phyloP scores from a whole-genome alignment of 2,888 invertebrate species.

The Nephrocerus scutellatus region DNA sequence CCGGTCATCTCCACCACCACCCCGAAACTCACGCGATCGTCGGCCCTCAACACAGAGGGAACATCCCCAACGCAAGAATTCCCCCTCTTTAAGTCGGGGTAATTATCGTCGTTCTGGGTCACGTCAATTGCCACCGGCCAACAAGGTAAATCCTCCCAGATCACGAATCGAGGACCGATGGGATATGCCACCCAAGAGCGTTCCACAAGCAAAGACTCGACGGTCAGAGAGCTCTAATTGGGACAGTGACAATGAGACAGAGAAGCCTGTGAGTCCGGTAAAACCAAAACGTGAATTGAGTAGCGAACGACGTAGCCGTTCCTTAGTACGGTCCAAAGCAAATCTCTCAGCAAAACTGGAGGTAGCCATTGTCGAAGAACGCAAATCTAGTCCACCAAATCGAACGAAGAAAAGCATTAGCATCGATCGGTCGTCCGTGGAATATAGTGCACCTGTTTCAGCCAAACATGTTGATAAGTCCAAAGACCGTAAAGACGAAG shows the following conservation, averaged over 20 bases:
- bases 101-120: conserved; percentile 38
- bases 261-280: conserved; percentile 16
- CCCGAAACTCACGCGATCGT: conserved; percentile 16
- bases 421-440: conserved; percentile 35
- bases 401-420: conserved; percentile 16
- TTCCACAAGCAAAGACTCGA: conserved; percentile 23
- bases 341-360: conserved; percentile 27
- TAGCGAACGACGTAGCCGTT: conserved; percentile 16
- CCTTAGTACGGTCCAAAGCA: conserved; percentile 14
- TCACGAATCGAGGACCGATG: conserved; percentile 20
- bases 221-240: conserved; percentile 33
- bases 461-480: conserved; percentile 36
- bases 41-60: conserved; percentile 14
- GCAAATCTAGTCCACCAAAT: conserved; percentile 24
- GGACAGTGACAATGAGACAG: conserved; percentile 25
- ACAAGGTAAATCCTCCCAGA: too few species aligned
- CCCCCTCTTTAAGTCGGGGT: conserved; percentile 16
- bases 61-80: too few species aligned
- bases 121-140: conserved; percentile 17
- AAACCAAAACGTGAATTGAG: conserved; percentile 10
- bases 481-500: conserved; percentile 30
- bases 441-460: conserved; percentile 30
- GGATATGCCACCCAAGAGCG: conserved; percentile 19
- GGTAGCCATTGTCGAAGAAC: conserved; percentile 20
- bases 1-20: conserved; percentile 17